Evolutionary conservation across 2,888 invertebrate species (phyloP).

Genomic region (Dermolepida albohirtum): DNA sequence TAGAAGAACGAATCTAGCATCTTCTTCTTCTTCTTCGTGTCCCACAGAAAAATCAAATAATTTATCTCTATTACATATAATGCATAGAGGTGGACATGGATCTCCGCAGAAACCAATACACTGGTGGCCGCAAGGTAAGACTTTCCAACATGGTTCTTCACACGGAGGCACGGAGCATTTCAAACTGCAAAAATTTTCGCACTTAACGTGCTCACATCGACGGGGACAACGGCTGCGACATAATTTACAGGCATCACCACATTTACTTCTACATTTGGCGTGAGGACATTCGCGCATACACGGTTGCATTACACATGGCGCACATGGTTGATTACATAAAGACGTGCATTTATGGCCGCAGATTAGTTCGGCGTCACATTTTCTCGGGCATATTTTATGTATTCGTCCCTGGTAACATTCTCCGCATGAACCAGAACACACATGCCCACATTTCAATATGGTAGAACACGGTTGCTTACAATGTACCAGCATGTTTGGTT

Average conservation of each 20-base stretch:
- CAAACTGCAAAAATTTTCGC: conserved; percentile 66
- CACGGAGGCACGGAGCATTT: conserved; percentile 67
- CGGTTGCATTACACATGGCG: conserved; percentile 20
- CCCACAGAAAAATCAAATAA: conserved; percentile 66
- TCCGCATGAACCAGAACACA: conserved; percentile 69
- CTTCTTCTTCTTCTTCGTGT: conserved; percentile 66
- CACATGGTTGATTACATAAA: conserved; percentile 69
- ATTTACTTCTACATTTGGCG: conserved; percentile 65
- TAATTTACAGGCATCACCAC: conserved; percentile 63
- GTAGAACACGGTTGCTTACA: conserved; percentile 66
- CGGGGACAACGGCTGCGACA: conserved; percentile 60
- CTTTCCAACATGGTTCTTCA: conserved; percentile 61
- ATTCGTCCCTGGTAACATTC: conserved; percentile 71
- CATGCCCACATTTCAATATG: conserved; percentile 67
- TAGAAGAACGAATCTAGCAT: conserved; percentile 69
- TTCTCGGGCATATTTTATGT: conserved; percentile 69
- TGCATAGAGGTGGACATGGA: conserved; percentile 73
- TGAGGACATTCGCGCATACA: conserved; percentile 64
- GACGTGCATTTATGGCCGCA: conserved; percentile 74
- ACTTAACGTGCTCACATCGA: conserved; percentile 67
- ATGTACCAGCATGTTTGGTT: conserved; percentile 32
- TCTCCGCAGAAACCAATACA: conserved; percentile 82
- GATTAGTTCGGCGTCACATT: conserved; percentile 70
- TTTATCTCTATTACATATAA: conserved; percentile 68
- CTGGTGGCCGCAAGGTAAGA: conserved; percentile 69